A percentile compares a stretch with the other conserved stretches of the same genome.
Evolutionary conservation across 2,888 invertebrate genomes (phyloP).

Genomic region (Cataglyphis rosenhaueri): DNA sequence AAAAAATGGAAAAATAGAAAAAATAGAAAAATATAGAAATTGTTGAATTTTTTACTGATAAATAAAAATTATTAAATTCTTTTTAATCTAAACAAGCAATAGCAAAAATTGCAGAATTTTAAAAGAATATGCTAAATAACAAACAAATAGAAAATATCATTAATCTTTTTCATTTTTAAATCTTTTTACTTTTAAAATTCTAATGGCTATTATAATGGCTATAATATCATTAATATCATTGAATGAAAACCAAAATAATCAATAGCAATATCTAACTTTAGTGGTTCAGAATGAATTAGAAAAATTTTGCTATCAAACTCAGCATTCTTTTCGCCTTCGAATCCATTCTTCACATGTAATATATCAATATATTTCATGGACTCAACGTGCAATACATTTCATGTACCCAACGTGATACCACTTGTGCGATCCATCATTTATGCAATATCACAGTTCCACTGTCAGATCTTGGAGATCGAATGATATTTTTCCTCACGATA

Average conservation of each 20-base stretch:
- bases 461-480: conserved; percentile 34
- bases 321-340: background rate
- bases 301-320: background rate
- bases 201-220: background rate
- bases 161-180: background rate
- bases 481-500: conserved; percentile 40
- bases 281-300: background rate
- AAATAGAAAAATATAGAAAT: background rate
- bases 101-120: background rate
- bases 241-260: background rate
- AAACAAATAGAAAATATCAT: background rate
- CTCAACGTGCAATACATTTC: background rate
- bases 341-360: background rate
- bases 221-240: background rate
- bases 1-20: background rate
- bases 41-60: too few relatives aligned
- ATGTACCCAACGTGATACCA: background rate
- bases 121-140: background rate
- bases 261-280: background rate
- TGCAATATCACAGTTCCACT: conserved; percentile 26
- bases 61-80: background rate
- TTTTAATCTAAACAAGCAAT: background rate
- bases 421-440: conserved; percentile 35
- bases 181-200: background rate
- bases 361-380: conserved; percentile 14